A percentile compares a stretch with the other conserved stretches of the same genome.
Conservation (phyloP, 2,888 invertebrate genomes). For the Drosophila niveifrons region DNA sequence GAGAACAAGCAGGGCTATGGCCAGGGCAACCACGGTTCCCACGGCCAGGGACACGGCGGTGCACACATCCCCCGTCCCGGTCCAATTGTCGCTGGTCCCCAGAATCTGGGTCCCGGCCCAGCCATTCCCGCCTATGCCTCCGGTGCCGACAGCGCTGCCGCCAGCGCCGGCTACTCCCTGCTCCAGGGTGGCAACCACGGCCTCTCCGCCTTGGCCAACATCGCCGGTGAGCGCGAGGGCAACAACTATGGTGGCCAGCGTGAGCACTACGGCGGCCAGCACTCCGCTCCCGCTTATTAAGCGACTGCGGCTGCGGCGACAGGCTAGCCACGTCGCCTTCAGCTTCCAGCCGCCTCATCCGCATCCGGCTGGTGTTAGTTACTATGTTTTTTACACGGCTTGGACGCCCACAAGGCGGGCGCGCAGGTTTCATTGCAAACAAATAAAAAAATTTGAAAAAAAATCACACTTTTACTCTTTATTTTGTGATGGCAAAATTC, state of each 20-base stretch:
- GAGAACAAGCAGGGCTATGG: slow-evolving; percentile 81
- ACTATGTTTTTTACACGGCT: slow-evolving; percentile 57
- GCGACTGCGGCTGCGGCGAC: too few relatives aligned
- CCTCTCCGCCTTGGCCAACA: slow-evolving; percentile 73
- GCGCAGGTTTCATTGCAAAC: slow-evolving; percentile 67
- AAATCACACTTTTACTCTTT: neutral
- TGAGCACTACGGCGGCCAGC: slow-evolving; percentile 48
- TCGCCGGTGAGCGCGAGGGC: slow-evolving; percentile 67
- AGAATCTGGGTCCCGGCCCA: slow-evolving; percentile 49
- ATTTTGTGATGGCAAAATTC: neutral
- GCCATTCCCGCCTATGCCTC: slow-evolving; percentile 70
- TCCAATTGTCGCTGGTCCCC: slow-evolving; percentile 51
- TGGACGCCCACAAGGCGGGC: slow-evolving; percentile 49
- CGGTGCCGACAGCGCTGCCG: slow-evolving; percentile 72
- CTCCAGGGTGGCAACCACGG: slow-evolving; percentile 77
- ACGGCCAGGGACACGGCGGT: slow-evolving; percentile 30
- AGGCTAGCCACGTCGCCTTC: slow-evolving; percentile 19
- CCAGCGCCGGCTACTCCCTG: slow-evolving; percentile 78
- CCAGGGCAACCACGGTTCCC: slow-evolving; percentile 30
- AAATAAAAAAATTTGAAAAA: slow-evolving; percentile 68
- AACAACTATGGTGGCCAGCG: slow-evolving; percentile 52
- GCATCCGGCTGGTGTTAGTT: slow-evolving; percentile 60
- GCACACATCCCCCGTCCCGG: slow-evolving; percentile 38
- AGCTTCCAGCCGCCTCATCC: slow-evolving; percentile 31
- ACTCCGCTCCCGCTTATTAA: slow-evolving; percentile 61